phyloP scores from a whole-genome alignment of 2,797 vertebrate species.

The Rhinatrema bivittatum region DNA sequence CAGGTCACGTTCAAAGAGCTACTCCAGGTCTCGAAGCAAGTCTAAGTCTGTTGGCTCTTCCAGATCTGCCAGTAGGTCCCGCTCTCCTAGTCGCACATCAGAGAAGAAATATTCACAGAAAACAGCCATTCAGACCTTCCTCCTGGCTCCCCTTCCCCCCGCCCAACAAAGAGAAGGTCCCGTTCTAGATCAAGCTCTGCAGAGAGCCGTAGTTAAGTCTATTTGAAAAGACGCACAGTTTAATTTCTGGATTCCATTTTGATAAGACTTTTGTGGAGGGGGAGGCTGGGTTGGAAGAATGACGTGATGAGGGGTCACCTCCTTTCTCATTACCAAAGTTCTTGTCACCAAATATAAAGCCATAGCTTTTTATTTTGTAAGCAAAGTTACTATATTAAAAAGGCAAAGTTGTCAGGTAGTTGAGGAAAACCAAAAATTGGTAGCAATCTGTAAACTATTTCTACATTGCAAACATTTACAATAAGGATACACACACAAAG shows the following conservation, averaged over 20 bases:
- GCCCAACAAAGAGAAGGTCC: slow-evolving; percentile 52
- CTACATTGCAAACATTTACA: slow-evolving; percentile 41
- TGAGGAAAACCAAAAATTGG: slow-evolving; percentile 1
- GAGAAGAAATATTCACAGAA: slow-evolving; percentile 69
- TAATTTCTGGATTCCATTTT: slow-evolving; percentile 42
- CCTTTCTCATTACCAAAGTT: slow-evolving; percentile 48
- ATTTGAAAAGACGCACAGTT: slow-evolving; percentile 30
- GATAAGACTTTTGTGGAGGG: slow-evolving; percentile 38
- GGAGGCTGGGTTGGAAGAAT: slow-evolving; percentile 28
- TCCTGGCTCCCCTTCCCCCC: slow-evolving; percentile 54
- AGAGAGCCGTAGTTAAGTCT: slow-evolving; percentile 62
- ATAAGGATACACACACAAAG: slow-evolving; percentile 40
- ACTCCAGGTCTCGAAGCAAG: slow-evolving; percentile 61
- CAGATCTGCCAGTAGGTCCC: slow-evolving; percentile 54
- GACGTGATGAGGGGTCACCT: slow-evolving; percentile 37
- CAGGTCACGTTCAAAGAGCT: slow-evolving; percentile 76
- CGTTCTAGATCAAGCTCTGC: slow-evolving; percentile 62
- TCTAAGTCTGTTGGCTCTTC: slow-evolving; percentile 50
- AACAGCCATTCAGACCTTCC: slow-evolving; percentile 49
- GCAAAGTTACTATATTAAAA: slow-evolving; percentile 41
- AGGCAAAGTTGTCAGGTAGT: slow-evolving; percentile 27
- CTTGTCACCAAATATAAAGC: slow-evolving; percentile 44
- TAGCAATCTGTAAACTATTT: slow-evolving; percentile 30
- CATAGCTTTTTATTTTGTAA: slow-evolving; percentile 31
- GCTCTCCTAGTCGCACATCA: slow-evolving; percentile 73